Conservation (phyloP, 2,888 invertebrate genomes). For the Rhagophthalmus giganteus region DNA sequence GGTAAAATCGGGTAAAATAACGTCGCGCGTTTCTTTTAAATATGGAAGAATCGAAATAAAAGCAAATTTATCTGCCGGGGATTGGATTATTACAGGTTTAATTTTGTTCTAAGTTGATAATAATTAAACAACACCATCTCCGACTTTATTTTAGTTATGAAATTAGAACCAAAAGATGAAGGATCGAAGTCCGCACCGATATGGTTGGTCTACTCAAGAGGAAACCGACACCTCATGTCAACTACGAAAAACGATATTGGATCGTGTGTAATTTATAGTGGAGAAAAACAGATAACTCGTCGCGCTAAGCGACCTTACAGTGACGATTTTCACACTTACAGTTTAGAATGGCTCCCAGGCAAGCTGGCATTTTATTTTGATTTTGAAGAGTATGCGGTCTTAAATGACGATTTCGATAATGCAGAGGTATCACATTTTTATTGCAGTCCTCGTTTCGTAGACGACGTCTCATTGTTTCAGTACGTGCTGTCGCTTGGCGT, state of each 20-base stretch:
- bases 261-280: conserved; percentile 50
- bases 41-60: conserved; percentile 59
- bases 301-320: conserved; percentile 54
- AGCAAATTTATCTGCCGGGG: conserved; percentile 60
- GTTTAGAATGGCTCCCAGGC: conserved; percentile 69
- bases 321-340: conserved; percentile 66
- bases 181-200: too few relatives aligned
- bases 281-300: conserved; percentile 46
- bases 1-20: conserved; percentile 55
- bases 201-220: conserved; percentile 50
- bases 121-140: too few relatives aligned
- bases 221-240: conserved; percentile 47
- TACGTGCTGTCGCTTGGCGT: too few relatives aligned
- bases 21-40: conserved; percentile 54
- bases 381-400: too few relatives aligned
- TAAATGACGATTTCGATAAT: too few relatives aligned
- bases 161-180: conserved; percentile 50
- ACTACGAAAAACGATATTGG: conserved; percentile 53
- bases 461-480: too few relatives aligned
- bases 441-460: too few relatives aligned
- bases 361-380: too few relatives aligned
- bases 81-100: conserved; percentile 62
- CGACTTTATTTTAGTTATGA: too few relatives aligned
- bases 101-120: too few relatives aligned
- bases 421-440: too few relatives aligned